A percentile compares a stretch with the other conserved stretches of the same genome.
phyloP scores from a whole-genome alignment of 2,797 vertebrate genomes.

The Alfaro cultratus region DNA sequence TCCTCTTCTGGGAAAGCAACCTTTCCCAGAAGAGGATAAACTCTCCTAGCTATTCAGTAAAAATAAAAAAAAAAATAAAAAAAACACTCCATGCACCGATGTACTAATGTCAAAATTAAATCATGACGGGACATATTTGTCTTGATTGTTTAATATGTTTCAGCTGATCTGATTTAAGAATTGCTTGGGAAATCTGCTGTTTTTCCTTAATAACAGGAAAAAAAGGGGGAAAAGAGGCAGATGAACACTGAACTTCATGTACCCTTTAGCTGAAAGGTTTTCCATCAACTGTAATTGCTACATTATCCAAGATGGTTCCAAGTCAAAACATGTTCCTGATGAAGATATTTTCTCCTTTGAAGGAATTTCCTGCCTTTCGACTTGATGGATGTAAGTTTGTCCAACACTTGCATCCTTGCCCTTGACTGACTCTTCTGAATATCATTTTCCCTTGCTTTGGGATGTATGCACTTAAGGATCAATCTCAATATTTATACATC shows the following conservation, averaged over 20 bases:
- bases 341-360: constrained; percentile 2
- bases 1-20: no score
- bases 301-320: constrained; percentile 1
- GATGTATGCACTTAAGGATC: constrained; percentile 55
- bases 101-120: background rate
- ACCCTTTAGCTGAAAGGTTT: constrained; percentile 2
- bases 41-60: background rate
- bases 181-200: background rate
- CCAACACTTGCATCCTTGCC: constrained; percentile 7
- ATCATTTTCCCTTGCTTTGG: constrained; percentile 29
- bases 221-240: background rate
- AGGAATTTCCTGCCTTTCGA: constrained; percentile 12
- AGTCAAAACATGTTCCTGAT: background rate
- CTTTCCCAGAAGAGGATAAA: background rate
- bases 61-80: no score
- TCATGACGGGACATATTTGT: background rate
- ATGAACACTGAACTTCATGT: constrained; percentile 7
- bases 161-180: background rate
- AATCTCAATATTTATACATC: constrained; percentile 63
- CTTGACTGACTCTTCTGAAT: constrained; percentile 9
- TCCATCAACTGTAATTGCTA: background rate
- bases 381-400: constrained; percentile 28
- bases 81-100: background rate
- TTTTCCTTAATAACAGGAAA: background rate
- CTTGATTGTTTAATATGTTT: background rate